These are phyloP conservation scores for Protobothrops flavoviridis DNA, from an alignment of 2,113 vertebrate genomes.

Conservation along the genomic window DNA sequence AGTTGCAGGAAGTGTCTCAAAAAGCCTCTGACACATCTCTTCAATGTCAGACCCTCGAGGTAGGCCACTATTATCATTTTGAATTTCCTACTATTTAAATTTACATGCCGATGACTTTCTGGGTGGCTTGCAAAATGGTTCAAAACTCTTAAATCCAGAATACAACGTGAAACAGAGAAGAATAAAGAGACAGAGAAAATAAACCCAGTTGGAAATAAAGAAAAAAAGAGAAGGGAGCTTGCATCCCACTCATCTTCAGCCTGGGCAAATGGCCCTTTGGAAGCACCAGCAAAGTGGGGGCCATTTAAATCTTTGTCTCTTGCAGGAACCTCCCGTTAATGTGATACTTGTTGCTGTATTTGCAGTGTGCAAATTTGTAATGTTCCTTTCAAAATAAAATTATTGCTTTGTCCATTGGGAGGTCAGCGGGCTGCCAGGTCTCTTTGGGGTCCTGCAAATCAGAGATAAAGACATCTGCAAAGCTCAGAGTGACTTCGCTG, in stretches of 20 bases:
- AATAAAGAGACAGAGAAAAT: too few relatives aligned
- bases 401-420: neutral
- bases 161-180: neutral
- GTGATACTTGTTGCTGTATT: neutral
- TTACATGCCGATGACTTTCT: rapidly evolving
- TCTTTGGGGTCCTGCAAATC: neutral
- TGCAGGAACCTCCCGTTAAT: too few relatives aligned
- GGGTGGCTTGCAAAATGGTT: neutral
- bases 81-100: neutral
- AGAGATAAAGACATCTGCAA: neutral
- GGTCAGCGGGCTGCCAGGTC: neutral
- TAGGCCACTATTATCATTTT: constrained; percentile 23
- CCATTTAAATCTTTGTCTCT: neutral
- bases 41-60: constrained; percentile 73
- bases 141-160: neutral
- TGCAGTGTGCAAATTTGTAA: neutral
- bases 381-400: neutral
- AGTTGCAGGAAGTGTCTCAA: constrained; percentile 66
- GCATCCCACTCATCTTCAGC: neutral
- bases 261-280: neutral
- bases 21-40: constrained; percentile 60
- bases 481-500: neutral
- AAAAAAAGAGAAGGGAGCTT: neutral
- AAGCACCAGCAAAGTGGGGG: neutral
- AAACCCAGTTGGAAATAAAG: neutral